Percentiles rank a stretch among this genome's conserved stretches.
Evolutionary conservation across 2,888 invertebrate species (phyloP).

Genomic region (Thera obeliscata): DNA sequence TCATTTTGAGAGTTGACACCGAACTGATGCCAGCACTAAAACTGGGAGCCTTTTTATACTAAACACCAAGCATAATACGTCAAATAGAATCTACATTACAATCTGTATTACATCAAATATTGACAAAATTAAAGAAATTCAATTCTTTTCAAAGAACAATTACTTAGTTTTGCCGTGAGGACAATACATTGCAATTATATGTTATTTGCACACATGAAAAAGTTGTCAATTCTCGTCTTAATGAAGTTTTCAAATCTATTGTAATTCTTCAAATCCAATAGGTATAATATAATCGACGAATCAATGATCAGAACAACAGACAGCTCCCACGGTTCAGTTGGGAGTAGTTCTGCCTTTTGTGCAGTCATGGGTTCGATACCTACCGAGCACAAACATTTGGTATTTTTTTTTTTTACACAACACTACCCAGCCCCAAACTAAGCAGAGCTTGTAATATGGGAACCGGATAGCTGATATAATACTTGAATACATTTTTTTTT

Average conservation of each 20-base stretch:
- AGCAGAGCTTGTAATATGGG: too few species aligned
- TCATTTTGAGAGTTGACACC: slow-evolving; percentile 79
- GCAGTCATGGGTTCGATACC: too few species aligned
- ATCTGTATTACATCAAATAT: slow-evolving; percentile 51
- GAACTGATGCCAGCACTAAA: slow-evolving; percentile 64
- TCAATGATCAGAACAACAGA: too few species aligned
- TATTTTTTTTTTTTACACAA: too few species aligned
- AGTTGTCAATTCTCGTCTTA: slow-evolving; percentile 2
- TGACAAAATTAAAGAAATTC: slow-evolving; percentile 51
- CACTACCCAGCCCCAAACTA: too few species aligned
- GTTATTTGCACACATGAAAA: slow-evolving; percentile 26
- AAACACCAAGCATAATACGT: slow-evolving; percentile 39
- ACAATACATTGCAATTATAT: slow-evolving; percentile 64
- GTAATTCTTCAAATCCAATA: background rate
- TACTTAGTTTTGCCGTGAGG: slow-evolving; percentile 47
- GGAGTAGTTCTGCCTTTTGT: too few species aligned
- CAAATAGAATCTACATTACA: slow-evolving; percentile 40
- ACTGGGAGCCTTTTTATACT: slow-evolving; percentile 65
- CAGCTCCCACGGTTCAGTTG: too few species aligned
- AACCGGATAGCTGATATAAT: too few species aligned
- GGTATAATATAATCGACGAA: too few species aligned
- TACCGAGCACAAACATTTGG: too few species aligned
- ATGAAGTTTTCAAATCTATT: slow-evolving; percentile 11
- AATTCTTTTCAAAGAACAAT: slow-evolving; percentile 58
- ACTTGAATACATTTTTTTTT: too few species aligned